Base-by-base conservation (phyloP, 2,888 invertebrate species). In the Nebria salina region DNA sequence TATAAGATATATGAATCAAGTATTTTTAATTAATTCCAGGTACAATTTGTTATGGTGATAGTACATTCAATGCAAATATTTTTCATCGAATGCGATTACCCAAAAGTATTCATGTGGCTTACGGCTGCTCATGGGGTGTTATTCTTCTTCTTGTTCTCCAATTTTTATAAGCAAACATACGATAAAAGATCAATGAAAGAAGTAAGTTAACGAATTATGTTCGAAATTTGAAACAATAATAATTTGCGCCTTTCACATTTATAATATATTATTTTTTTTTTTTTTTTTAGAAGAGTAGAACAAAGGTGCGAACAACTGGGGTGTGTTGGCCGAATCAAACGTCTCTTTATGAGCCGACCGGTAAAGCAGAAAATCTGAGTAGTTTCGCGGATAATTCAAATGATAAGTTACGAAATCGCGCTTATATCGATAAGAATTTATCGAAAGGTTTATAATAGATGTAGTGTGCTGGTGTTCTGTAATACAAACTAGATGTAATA, bases 91-190 rank as follows among this genome's bases (percentile, higher is more conserved):
- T 98, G 98, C 91, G 93, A 96, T 88, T 98, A 97, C 88, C 97
- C 98, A 0, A 93, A 94, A 81, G 94, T 94, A 3, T 96, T 97
- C 88, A 95, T 95, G 83, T 96, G 95, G 94, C 96, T 95, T 93
- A 98, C 98, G 87, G 96, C 96, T 83, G 91, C 95, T 87, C 97
- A 98, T 89, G 97, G 97, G 1, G 91, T 97, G 43, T 94, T 98
- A 91, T 98, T 98, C 92, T 96, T 96, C 88, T 94, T 96, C 90
- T 92, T 98, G 78, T 98, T 98, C 92, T 94, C 95, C 0, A 93
- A 96, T 87, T 98, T 98, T 91, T 98, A 98, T 91, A 93, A 94
- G 85, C 92, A 95, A 85, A 92, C 95, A 3, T 96, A 96, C 89
- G 88, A 89, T 88, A 91, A 86, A 81, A 84, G 85, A 72, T 83